These are phyloP conservation scores for Tragulus kanchil DNA, from an alignment of 2,113 vertebrate species.

Conservation along the genomic window DNA sequence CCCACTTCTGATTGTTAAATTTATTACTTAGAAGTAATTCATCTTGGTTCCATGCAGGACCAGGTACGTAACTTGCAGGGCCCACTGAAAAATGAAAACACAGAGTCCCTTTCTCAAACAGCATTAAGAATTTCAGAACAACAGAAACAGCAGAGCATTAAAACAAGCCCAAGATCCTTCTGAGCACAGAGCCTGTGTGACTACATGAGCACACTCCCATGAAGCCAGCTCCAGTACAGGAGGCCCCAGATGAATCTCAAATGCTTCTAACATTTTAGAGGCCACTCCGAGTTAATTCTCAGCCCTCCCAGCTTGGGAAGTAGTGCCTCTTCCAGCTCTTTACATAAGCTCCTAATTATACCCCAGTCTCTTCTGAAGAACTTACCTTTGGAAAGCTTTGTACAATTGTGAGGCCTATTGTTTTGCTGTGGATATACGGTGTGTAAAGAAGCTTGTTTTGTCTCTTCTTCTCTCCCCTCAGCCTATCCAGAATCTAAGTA, in stretches of 20 bases:
- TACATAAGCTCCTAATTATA: neutral
- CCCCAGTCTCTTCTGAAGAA: neutral
- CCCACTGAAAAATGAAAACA: neutral
- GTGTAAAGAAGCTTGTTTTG: neutral
- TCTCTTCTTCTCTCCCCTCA: neutral
- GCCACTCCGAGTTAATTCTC: neutral
- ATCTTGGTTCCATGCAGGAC: neutral
- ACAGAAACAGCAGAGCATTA: neutral
- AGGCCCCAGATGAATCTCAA: neutral
- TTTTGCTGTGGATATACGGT: neutral
- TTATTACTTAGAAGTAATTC: neutral
- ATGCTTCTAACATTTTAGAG: neutral
- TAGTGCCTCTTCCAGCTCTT: neutral
- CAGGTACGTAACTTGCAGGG: neutral
- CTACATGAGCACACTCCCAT: neutral
- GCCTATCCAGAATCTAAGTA: neutral
- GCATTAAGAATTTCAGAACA: neutral
- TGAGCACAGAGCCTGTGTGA: neutral
- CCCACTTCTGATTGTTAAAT: neutral
- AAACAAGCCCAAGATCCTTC: neutral
- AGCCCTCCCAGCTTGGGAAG: neutral
- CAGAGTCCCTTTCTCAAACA: neutral
- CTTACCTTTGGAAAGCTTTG: neutral
- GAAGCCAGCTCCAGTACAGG: neutral
- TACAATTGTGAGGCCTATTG: neutral